Base-by-base conservation (phyloP, 2,797 vertebrate species). In the Phaenicophaeus curvirostris region DNA sequence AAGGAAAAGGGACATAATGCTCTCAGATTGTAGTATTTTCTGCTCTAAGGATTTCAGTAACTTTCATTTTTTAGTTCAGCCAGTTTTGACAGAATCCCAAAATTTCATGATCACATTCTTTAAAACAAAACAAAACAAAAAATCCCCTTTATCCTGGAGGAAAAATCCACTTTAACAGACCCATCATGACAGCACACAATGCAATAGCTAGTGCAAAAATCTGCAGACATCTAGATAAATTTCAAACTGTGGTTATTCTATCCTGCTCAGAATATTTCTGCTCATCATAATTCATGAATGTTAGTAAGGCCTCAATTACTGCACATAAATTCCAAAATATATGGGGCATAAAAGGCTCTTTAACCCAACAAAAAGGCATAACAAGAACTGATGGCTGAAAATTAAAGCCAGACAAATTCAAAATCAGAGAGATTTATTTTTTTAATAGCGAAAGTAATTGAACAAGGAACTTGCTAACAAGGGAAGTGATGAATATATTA, bases 311-410 rank as follows among this genome's bases (percentile, higher is more conserved):
- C 72, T 88, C 88, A 91, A 77, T 90, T 90, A 76, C 57, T 62
- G 65, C 41, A 58, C 42, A 83, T 28, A 74, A 93, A 88, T 81
- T 46, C 65, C 57, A 86, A 84, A 73, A 61, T 79, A 83, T 71
- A 71, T 78, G 86, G 76, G 83, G 65, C 65, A 91, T 69, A 62
- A 54, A 88, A 87, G 95, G 39, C 77, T 87, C 85, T 83, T 67
- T 69, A 66, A 94, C 51, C 46, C 86, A 92, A 89, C 82, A 79
- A 89, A 92, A 89, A 83, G 73, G 30, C 73, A n/a, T 59, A 85
- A 76, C 54, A 69, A 90, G 76, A 83, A 87, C 18, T 51, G 62
- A 51, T 35, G 73, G 65, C 72, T 91, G 53, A 80, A 91, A 95
- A 83, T 69, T 54, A 96, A 93, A 85, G 42, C 42, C 73, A 54